Evolutionary conservation across 1,140 invertebrate genomes (phyloP).

Genomic region (Paraescarpia echinospica): DNA sequence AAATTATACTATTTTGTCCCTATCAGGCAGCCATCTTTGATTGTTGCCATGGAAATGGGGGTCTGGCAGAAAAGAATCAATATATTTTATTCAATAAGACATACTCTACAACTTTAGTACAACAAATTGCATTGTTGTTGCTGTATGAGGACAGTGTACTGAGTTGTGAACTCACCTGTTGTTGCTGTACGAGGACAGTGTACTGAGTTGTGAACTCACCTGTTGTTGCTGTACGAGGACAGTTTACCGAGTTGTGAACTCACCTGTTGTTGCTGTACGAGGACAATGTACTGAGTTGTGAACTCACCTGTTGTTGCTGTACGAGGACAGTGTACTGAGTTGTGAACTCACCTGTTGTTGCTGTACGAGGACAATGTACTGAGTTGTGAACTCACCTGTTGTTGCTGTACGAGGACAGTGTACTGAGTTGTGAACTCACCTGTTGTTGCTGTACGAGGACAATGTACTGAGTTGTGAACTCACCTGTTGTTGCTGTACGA

Average conservation of each 20-base stretch:
- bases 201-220: slow-evolving; percentile 81
- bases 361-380: slow-evolving; percentile 74
- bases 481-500: slow-evolving; percentile 60
- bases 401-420: slow-evolving; percentile 66
- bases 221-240: slow-evolving; percentile 63
- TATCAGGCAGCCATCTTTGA: too few species aligned
- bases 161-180: slow-evolving; percentile 78
- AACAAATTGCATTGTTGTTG: slow-evolving; percentile 55
- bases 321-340: slow-evolving; percentile 82
- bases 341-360: slow-evolving; percentile 65
- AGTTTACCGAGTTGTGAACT: slow-evolving; percentile 83
- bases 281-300: slow-evolving; percentile 84
- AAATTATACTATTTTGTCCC: too few species aligned
- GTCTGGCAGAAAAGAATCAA: too few species aligned
- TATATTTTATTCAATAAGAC: too few species aligned
- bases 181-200: slow-evolving; percentile 66
- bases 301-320: slow-evolving; percentile 63
- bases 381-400: slow-evolving; percentile 72
- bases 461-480: slow-evolving; percentile 84
- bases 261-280: slow-evolving; percentile 60
- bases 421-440: slow-evolving; percentile 81
- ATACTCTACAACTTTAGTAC: too few species aligned
- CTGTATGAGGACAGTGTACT: slow-evolving; percentile 74
- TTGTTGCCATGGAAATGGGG: too few species aligned
- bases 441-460: slow-evolving; percentile 63